Percentiles rank a stretch among this genome's conserved stretches.
phyloP scores from a whole-genome alignment of 2,113 vertebrate genomes.

The Brienomyrus longianalis region DNA sequence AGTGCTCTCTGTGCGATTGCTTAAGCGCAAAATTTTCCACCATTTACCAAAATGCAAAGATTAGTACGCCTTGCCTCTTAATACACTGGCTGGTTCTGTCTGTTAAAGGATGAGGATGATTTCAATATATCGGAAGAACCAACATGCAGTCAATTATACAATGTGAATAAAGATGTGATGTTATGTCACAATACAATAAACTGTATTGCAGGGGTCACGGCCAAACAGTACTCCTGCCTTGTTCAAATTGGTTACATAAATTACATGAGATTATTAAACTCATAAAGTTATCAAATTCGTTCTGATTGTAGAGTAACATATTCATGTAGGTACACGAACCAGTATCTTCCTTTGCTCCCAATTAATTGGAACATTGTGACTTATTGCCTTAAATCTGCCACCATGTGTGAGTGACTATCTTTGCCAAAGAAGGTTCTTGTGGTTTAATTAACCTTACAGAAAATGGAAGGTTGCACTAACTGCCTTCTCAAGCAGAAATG shows the following conservation, averaged over 20 bases:
- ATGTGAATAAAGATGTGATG: conserved; percentile 1
- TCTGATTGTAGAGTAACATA: conserved; percentile 7
- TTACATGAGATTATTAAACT: conserved; percentile 8
- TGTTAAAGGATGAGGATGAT: neutral
- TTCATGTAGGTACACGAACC: conserved; percentile 1
- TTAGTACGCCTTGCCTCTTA: neutral
- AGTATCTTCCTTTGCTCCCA: conserved; percentile 10
- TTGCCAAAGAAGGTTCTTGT: neutral
- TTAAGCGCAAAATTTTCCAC: conserved; percentile 37
- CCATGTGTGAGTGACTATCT: conserved; percentile 16
- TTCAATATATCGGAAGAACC: neutral
- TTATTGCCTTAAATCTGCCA: conserved; percentile 9
- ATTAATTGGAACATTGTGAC: conserved; percentile 8
- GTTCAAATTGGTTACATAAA: conserved; percentile 8
- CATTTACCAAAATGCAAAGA: conserved; percentile 43
- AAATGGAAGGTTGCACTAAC: conserved; percentile 11
- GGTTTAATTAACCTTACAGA: conserved; percentile 19
- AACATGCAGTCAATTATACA: neutral
- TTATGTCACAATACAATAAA: neutral
- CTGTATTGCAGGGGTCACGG: neutral
- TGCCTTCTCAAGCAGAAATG: conserved; percentile 10
- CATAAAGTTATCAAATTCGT: conserved; percentile 9
- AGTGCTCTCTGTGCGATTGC: conserved; percentile 40
- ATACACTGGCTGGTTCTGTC: neutral
- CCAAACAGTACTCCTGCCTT: neutral